phyloP scores from a whole-genome alignment of 2,797 vertebrate species.

The Eupleurogrammus muticus region DNA sequence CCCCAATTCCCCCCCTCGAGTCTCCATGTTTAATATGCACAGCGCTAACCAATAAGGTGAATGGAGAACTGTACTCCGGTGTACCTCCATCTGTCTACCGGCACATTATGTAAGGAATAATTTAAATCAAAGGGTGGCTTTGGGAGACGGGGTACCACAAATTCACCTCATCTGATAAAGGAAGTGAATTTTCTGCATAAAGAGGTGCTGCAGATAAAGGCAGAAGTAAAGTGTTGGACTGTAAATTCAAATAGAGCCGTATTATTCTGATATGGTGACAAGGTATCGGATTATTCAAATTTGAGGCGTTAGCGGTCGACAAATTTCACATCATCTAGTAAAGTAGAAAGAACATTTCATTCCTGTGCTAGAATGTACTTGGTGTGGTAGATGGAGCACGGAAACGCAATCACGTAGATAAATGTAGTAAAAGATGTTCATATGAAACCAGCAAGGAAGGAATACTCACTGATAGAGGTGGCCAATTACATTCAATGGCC shows the following conservation, averaged over 20 bases:
- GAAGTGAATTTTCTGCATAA: constrained; percentile 21
- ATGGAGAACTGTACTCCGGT: constrained; percentile 29
- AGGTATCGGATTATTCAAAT: constrained; percentile 37
- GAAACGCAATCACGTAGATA: constrained; percentile 11
- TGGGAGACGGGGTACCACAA: constrained; percentile 18
- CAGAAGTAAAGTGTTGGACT: background rate
- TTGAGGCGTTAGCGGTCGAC: background rate
- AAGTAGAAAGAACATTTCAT: constrained; percentile 14
- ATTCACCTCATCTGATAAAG: constrained; percentile 42
- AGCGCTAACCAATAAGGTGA: constrained; percentile 55
- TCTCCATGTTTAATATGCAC: constrained; percentile 61
- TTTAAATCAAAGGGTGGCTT: constrained; percentile 41
- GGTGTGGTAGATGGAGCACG: background rate
- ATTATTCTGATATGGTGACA: constrained; percentile 14
- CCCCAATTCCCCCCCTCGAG: background rate
- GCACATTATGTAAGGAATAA: constrained; percentile 48
- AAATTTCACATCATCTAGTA: constrained; percentile 32
- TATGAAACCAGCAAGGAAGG: background rate
- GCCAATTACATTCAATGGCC: background rate
- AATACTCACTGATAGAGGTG: background rate
- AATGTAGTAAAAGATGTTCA: constrained; percentile 17
- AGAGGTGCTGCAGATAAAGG: background rate
- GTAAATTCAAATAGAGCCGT: constrained; percentile 31
- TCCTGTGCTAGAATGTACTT: background rate
- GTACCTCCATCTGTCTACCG: constrained; percentile 47